A percentile compares a stretch with the other conserved stretches of the same genome.
Conservation (phyloP, 2,888 invertebrate species). For the Scaptomyza cyrtandrae region DNA sequence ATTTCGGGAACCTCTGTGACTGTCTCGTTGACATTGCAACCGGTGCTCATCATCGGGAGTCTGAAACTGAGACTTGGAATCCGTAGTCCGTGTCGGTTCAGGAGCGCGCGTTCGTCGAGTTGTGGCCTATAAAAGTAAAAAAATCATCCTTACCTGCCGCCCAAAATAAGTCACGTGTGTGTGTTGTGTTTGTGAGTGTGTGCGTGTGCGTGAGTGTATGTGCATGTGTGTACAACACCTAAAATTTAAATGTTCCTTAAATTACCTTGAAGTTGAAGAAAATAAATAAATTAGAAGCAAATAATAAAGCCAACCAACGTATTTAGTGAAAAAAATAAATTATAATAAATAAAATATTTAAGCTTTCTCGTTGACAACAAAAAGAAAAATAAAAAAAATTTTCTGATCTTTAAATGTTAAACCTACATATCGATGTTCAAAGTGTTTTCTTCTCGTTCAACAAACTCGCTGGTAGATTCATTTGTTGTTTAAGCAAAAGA, state of each 20-base stretch:
- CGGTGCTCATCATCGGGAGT: constrained; percentile 45
- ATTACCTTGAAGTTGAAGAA: constrained; percentile 69
- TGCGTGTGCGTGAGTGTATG: constrained; percentile 24
- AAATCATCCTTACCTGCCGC: constrained; percentile 57
- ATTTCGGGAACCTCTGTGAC: constrained; percentile 65
- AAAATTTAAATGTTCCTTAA: constrained; percentile 78
- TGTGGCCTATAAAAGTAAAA: constrained; percentile 27
- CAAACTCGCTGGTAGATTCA: constrained; percentile 48
- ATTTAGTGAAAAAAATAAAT: constrained; percentile 56
- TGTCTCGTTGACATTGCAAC: constrained; percentile 68
- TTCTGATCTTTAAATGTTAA: constrained; percentile 42
- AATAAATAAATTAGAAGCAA: constrained; percentile 38
- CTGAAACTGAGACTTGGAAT: constrained; percentile 20
- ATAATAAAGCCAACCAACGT: constrained; percentile 29
- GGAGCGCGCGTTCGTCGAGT: constrained; percentile 19
- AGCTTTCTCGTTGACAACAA: constrained; percentile 35
- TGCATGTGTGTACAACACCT: constrained; percentile 48
- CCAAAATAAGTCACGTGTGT: constrained; percentile 34
- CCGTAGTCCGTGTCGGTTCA: constrained; percentile 44
- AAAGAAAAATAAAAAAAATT: constrained; percentile 5
- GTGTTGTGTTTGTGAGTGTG: constrained; percentile 18
- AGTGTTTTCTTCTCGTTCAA: constrained; percentile 39
- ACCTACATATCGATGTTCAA: constrained; percentile 44
- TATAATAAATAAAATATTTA: constrained; percentile 19
- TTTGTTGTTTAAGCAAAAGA: constrained; percentile 30